phyloP scores from a whole-genome alignment of 2,888 invertebrate genomes.

The Phyllotreta striolata region DNA sequence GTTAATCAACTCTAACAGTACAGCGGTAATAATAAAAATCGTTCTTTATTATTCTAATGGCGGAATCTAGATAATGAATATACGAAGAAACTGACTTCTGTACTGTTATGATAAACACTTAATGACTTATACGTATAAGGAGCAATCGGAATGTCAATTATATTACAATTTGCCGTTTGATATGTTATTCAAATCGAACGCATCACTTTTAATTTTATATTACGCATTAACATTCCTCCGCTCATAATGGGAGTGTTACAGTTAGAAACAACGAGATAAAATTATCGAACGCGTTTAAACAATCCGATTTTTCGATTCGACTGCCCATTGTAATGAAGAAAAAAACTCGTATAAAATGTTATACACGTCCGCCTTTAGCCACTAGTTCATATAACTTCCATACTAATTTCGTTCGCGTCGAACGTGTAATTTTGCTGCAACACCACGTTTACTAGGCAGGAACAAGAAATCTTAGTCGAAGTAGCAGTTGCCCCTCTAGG shows the following conservation, averaged over 20 bases:
- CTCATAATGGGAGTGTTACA: background rate
- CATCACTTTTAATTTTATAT: slow-evolving; percentile 9
- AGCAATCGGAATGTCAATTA: slow-evolving; percentile 28
- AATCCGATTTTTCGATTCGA: background rate
- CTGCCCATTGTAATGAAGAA: slow-evolving; percentile 5
- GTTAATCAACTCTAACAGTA: slow-evolving; percentile 44
- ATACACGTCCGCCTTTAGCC: slow-evolving; percentile 13
- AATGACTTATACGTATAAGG: slow-evolving; percentile 21
- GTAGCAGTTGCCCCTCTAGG: slow-evolving; percentile 39
- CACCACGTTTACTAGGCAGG: slow-evolving; percentile 37
- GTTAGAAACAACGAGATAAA: slow-evolving; percentile 7
- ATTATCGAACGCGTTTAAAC: background rate
- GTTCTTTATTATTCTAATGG: slow-evolving; percentile 21
- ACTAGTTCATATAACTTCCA: slow-evolving; percentile 30
- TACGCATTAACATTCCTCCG: slow-evolving; percentile 10
- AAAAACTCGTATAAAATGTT: slow-evolving; percentile 12
- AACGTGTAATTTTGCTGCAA: slow-evolving; percentile 38
- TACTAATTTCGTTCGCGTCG: slow-evolving; percentile 35
- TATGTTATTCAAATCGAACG: slow-evolving; percentile 2
- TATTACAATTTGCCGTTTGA: slow-evolving; percentile 14
- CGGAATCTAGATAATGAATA: slow-evolving; percentile 22
- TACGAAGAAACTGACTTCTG: slow-evolving; percentile 10
- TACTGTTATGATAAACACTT: slow-evolving; percentile 21
- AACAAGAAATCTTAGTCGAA: slow-evolving; percentile 40
- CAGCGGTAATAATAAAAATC: slow-evolving; percentile 20